Percentiles rank a stretch among this genome's conserved stretches.
phyloP scores from a whole-genome alignment of 2,888 invertebrate species.

The Pteria penguin region DNA sequence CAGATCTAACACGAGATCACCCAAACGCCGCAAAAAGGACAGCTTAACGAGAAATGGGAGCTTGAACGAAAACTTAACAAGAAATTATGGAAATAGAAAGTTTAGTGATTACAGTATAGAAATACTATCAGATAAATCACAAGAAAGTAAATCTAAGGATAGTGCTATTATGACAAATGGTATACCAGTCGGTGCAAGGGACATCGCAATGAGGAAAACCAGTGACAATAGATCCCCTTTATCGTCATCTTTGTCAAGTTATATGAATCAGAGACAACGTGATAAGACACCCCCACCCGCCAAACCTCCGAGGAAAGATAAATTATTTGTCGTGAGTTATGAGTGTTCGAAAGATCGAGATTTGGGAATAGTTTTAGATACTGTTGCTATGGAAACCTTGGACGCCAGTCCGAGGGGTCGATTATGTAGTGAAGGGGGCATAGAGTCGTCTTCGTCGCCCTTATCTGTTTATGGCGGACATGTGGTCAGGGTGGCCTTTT shows the following conservation, averaged over 20 bases:
- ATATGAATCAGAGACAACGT: neutral
- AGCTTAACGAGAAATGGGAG: conserved; percentile 51
- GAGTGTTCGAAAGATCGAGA: conserved; percentile 47
- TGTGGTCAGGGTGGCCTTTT: conserved; percentile 59
- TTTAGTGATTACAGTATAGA: neutral
- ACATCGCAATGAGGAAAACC: conserved; percentile 10
- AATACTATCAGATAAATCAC: neutral
- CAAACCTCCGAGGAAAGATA: conserved; percentile 73
- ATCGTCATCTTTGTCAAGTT: neutral
- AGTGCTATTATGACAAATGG: neutral
- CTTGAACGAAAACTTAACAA: conserved; percentile 28
- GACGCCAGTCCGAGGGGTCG: conserved; percentile 35
- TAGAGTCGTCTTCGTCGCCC: conserved; percentile 23
- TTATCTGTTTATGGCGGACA: conserved; percentile 43
- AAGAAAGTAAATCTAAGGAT: conserved; percentile 39
- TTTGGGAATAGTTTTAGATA: conserved; percentile 66
- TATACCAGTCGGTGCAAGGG: conserved; percentile 20
- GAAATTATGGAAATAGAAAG: conserved; percentile 17
- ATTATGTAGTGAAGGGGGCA: conserved; percentile 38
- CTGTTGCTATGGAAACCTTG: conserved; percentile 32
- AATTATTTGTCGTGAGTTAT: conserved; percentile 66
- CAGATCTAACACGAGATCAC: conserved; percentile 50
- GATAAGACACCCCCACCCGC: conserved; percentile 63
- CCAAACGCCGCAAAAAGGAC: conserved; percentile 21
- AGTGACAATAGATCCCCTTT: conserved; percentile 13